Evolutionary conservation across 2,113 vertebrate genomes (phyloP), one percentile per base, ranked within the genome.

Genomic region (Picathartes gymnocephalus): DNA sequence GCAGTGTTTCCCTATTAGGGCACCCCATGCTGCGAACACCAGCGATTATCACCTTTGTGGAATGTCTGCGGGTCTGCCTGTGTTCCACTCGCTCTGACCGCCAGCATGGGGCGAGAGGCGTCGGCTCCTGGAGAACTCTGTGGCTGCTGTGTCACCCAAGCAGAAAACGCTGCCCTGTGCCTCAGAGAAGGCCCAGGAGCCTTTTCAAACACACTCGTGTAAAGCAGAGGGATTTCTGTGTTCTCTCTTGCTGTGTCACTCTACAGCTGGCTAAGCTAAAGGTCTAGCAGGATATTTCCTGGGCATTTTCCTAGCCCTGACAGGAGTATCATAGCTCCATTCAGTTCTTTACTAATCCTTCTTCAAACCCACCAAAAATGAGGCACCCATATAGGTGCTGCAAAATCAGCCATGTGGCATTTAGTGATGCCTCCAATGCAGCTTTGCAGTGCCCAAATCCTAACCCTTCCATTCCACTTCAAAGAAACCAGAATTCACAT

Each of bases 11-110:
- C 97, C 96, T 96, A 93, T 93, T 61, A 97, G 97, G 40, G 72
- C 96, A 95, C 97, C 98, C 98, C 98, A 98, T 89, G 97, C 97
- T 84, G 98, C 96, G 98, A 97, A 95, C 97, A 97, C 88, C 95
- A 92, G 97, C 96, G 97, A 98, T 98, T 98, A 98, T 98, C 98
- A 98, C 98, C 98, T 98, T 90, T 66, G 96, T 98, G 98, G 98
- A 98, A 99, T 98, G 98, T 97, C 39, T 39, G 39, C 11, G 39
- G 95, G 97, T 94, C 98, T 94, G 97, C 97, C 98, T 45, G 97
- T 97, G 97, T 97, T 97, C 98, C 97, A 97, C 98, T 98, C 93
- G 68, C 98, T 98, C 97, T 98, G 98, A 98, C 98, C 98, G 97
- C 97, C 96, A 92, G 95, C 53, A 37, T 19, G 80, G 98, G 98